Evolutionary conservation across 2,797 vertebrate genomes (phyloP), one percentile per base, ranked within the genome.

Genomic region (Mormyrops boulengeri): DNA sequence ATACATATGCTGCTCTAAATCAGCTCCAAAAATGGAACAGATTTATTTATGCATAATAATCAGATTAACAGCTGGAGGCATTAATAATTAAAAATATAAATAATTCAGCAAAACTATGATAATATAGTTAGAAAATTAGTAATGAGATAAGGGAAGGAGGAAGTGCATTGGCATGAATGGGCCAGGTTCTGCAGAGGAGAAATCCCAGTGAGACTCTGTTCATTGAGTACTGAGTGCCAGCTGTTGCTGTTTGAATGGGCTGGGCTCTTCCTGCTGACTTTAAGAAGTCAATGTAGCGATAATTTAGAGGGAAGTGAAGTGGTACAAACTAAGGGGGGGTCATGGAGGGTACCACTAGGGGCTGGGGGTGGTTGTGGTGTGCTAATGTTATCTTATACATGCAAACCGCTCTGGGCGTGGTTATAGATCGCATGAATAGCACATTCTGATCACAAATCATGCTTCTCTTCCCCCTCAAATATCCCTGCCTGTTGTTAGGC

Each of bases 401-500:
- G 77, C 34, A 41, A 47, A 38, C 14, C 14, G 3, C 22, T 80
- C 38, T 80, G 73, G 82, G 38, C 4, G 12, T 49, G 44, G 19
- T 6, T 22, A 9, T 22, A 26, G 62, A 34, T 34, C 11, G 1
- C 62, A 34, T 69, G 66, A 69, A 69, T 34, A 14, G 66, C 30
- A 69, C 26, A 69, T 14, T 34, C 19, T 14, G 26, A 19, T 38
- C 7, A 22, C 22, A 77, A 22, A 17, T 60, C 4, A 49, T 66
- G 66, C 30, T 69, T 34, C 11, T 69, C 30, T 44, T 22, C 85
- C 34, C 69, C 22, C 47, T 44, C 85, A 19, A 1, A 95, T 1
- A 96, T 96, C 49, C 95, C 96, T 62, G 96, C 96, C 91, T 96
- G 95, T 95, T 96, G 94, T 94, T 8, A 99, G 99, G 99, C 99